Conservation (phyloP, 2,113 vertebrate species). For the Cairina moschata region DNA sequence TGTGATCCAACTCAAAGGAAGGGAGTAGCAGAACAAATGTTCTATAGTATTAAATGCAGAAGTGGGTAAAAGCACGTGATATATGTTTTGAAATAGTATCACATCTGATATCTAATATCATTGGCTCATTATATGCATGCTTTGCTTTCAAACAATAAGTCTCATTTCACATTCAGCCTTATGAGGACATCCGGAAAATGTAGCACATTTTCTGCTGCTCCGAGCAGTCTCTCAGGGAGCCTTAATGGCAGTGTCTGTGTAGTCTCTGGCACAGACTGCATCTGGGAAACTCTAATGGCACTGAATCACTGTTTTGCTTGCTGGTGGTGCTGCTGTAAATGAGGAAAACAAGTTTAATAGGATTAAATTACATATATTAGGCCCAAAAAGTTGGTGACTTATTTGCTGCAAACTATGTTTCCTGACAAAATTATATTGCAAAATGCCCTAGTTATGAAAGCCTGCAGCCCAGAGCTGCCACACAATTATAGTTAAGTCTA, state of each 20-base stretch:
- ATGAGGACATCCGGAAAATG: constrained; percentile 32
- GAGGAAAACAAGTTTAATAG: constrained; percentile 46
- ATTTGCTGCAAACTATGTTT: constrained; percentile 21
- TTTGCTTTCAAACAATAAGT: constrained; percentile 27
- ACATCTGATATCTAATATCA: constrained; percentile 17
- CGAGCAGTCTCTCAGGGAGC: constrained; percentile 27
- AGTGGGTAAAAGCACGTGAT: neutral
- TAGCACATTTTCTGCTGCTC: constrained; percentile 20
- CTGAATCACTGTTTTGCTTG: constrained; percentile 14
- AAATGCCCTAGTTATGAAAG: constrained; percentile 23
- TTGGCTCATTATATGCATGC: constrained; percentile 7
- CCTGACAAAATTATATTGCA: constrained; percentile 6
- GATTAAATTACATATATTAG: constrained; percentile 21
- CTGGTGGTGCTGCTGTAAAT: constrained; percentile 2
- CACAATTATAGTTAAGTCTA: neutral
- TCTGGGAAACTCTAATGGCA: constrained; percentile 11
- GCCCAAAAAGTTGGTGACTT: neutral
- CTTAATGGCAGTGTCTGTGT: constrained; percentile 23
- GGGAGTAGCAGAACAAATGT: neutral
- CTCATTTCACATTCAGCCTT: constrained; percentile 49
- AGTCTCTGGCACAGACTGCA: constrained; percentile 1
- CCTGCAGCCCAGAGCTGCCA: neutral
- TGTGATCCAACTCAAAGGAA: neutral
- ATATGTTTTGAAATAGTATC: neutral
- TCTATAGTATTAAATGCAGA: neutral